These are phyloP conservation scores for Polymixis flavicincta DNA, from an alignment of 2,888 invertebrate genomes.

Conservation along the genomic window DNA sequence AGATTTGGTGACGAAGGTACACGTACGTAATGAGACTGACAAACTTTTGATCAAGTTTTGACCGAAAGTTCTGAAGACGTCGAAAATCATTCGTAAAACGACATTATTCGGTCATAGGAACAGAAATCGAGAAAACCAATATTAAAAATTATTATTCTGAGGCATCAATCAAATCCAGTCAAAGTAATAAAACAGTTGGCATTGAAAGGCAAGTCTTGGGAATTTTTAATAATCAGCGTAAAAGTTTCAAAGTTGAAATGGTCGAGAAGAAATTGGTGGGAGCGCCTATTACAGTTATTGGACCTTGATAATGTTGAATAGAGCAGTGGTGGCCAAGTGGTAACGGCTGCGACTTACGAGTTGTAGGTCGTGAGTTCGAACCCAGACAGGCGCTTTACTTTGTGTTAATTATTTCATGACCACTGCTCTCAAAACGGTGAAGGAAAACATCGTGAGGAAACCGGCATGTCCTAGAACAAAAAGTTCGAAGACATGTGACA, in stretches of 20 bases:
- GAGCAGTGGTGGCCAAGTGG: too few relatives aligned
- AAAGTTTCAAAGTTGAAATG: conserved; percentile 47
- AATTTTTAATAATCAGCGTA: conserved; percentile 43
- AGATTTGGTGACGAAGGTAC: neutral
- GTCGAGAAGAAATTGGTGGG: conserved; percentile 22
- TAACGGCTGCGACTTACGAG: too few relatives aligned
- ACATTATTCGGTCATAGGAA: neutral
- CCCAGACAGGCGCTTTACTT: too few relatives aligned
- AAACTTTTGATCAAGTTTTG: neutral
- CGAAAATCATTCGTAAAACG: neutral
- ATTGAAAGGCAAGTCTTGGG: conserved; percentile 8
- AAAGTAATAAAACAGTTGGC: conserved; percentile 47
- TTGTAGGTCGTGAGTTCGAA: too few relatives aligned
- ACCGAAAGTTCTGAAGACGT: neutral
- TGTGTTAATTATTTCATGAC: too few relatives aligned
- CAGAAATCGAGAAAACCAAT: conserved; percentile 6
- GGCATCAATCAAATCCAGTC: conserved; percentile 24
- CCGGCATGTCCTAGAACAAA: too few relatives aligned
- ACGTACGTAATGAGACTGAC: neutral
- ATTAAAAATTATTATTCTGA: conserved; percentile 11
- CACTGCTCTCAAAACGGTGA: too few relatives aligned
- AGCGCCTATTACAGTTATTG: neutral
- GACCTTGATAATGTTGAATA: conserved; percentile 11
- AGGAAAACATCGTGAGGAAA: too few relatives aligned
- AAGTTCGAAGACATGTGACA: too few relatives aligned